phyloP scores from a whole-genome alignment of 2,113 vertebrate species.

The Microcebus lehilahytsara region DNA sequence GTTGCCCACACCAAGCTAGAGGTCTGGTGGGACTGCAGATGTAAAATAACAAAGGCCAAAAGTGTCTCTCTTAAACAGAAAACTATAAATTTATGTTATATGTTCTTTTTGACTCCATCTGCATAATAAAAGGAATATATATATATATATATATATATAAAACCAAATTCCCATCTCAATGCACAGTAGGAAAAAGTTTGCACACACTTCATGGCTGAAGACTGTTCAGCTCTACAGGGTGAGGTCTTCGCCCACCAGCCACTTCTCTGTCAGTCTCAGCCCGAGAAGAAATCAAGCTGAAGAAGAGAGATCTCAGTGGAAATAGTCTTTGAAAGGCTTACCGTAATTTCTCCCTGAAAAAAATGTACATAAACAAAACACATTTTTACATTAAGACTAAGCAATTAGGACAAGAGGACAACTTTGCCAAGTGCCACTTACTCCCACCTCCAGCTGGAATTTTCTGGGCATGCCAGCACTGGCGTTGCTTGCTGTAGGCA shows the following conservation, averaged over 20 bases:
- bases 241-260: neutral
- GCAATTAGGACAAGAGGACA: constrained; percentile 8
- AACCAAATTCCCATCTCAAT: neutral
- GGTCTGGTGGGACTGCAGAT: neutral
- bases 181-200: neutral
- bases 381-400: constrained; percentile 23
- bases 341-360: neutral
- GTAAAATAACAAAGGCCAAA: neutral
- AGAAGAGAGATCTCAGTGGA: neutral
- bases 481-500: constrained; percentile 46
- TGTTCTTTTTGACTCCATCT: neutral
- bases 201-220: neutral
- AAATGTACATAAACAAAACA: neutral
- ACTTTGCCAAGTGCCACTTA: constrained; percentile 57
- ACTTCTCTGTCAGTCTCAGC: neutral
- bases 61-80: neutral
- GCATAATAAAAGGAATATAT: neutral
- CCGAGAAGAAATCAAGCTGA: neutral
- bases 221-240: neutral
- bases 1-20: neutral
- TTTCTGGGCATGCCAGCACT: constrained; percentile 61
- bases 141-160: neutral
- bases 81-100: neutral
- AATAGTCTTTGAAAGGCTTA: neutral
- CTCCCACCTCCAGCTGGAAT: constrained; percentile 32